phyloP scores from a whole-genome alignment of 2,888 invertebrate species.

The Pachymerium ferrugineum region DNA sequence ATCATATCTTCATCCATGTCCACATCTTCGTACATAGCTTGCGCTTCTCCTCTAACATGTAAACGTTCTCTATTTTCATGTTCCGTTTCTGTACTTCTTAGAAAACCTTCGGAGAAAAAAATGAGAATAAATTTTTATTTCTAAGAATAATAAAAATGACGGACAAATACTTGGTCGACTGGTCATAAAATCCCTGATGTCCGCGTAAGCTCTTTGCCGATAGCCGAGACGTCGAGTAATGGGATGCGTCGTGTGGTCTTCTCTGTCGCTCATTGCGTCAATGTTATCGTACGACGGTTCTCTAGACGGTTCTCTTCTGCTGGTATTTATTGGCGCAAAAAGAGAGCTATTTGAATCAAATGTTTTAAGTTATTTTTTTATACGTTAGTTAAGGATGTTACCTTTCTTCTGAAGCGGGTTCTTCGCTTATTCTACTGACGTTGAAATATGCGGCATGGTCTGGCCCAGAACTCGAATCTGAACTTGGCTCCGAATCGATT shows the following conservation, averaged over 20 bases:
- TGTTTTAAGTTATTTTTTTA: not conserved
- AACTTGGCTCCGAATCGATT: conserved; percentile 43
- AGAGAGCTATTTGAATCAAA: not conserved
- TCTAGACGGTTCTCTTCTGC: conserved; percentile 3
- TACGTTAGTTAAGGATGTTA: not conserved
- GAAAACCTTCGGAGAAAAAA: conserved; percentile 1
- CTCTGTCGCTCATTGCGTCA: conserved; percentile 27
- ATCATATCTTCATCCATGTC: conserved; percentile 44
- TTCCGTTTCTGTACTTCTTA: not conserved
- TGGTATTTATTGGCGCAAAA: conserved; percentile 23
- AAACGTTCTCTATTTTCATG: conserved; percentile 43
- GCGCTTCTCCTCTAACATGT: conserved; percentile 49
- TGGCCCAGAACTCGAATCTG: conserved; percentile 34
- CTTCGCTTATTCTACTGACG: conserved; percentile 25
- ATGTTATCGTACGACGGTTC: conserved; percentile 30
- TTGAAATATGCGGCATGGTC: conserved; percentile 31
- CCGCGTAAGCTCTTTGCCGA: conserved; percentile 38
- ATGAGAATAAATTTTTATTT: not conserved
- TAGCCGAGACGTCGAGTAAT: not conserved
- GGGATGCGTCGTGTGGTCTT: not conserved
- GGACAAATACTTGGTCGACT: conserved; percentile 25
- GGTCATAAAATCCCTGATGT: conserved; percentile 45
- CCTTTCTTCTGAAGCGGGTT: conserved; percentile 28
- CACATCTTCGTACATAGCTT: conserved; percentile 43
- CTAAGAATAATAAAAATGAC: not conserved